Percentiles rank a stretch among this genome's conserved stretches.
phyloP scores from a whole-genome alignment of 2,888 invertebrate species.

The Oegoconia quadripuncta region DNA sequence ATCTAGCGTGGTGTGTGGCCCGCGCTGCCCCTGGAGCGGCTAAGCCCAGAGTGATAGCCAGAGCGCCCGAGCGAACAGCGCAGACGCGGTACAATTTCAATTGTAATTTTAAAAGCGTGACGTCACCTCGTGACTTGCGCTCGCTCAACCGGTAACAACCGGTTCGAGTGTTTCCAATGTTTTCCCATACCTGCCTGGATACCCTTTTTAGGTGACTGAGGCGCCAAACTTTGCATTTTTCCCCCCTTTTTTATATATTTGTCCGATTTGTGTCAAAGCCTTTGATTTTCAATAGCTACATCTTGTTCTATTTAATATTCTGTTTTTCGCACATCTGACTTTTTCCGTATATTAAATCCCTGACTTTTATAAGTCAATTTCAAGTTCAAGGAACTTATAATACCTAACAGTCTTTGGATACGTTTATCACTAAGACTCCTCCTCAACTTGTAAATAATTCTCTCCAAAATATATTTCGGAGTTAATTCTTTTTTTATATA shows the following conservation, averaged over 20 bases:
- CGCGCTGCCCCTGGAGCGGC: constrained; percentile 1
- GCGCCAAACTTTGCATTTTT: constrained; percentile 47
- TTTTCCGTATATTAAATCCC: constrained; percentile 64
- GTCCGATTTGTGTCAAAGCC: constrained; percentile 55
- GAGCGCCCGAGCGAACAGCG: neutral
- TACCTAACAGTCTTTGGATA: constrained; percentile 78
- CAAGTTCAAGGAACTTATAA: constrained; percentile 70
- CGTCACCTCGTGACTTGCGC: constrained; percentile 29
- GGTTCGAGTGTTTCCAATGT: constrained; percentile 25
- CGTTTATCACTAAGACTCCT: constrained; percentile 74
- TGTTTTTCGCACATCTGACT: constrained; percentile 63
- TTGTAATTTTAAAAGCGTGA: constrained; percentile 35
- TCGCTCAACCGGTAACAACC: constrained; percentile 31
- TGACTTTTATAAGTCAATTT: constrained; percentile 61
- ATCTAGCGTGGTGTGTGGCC: constrained; percentile 34
- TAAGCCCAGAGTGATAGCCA: constrained; percentile 2
- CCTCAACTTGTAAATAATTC: constrained; percentile 73
- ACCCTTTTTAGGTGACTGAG: constrained; percentile 34
- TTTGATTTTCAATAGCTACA: constrained; percentile 55
- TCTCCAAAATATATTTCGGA: constrained; percentile 77
- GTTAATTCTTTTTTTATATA: constrained; percentile 44
- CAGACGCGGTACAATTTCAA: constrained; percentile 11
- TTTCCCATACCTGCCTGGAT: constrained; percentile 35
- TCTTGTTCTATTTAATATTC: constrained; percentile 48
- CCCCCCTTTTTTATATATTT: constrained; percentile 24